Evolutionary conservation across 2,888 invertebrate species (phyloP), one percentile per base, ranked within the genome.

Genomic region (Erebia epiphron): DNA sequence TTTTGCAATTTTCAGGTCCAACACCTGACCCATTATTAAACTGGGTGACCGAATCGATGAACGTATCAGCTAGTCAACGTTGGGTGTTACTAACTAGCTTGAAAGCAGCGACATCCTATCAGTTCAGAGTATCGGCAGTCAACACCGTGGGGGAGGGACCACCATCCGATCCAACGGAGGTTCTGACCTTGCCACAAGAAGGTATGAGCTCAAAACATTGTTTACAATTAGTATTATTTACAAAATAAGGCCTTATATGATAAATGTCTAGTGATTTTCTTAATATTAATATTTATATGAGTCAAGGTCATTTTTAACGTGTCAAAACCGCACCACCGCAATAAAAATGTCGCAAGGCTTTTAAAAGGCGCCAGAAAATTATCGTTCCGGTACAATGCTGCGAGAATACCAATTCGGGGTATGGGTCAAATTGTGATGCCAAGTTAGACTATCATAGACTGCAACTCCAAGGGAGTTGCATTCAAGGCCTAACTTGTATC

Each of bases 111-210:
- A 97, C 98, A 0, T 97, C 97, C 0, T 99, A 99, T 88, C 98
- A 99, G 87, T 99, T 99, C 89, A 95, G 99, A 74, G 97, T 99
- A n/a, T 97, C 97, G 75, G 98, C 99, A 14, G 97, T 98, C 13
- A 99, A 99, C 89, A 96, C 97, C 65, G 98, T 99, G 1, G 99
- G 99, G 0, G 98, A 99, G 85, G 99, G 99, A 3, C 96, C 97
- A 0, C 96, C 98, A 1, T 98, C 98, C 0, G 96, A 97, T 72
- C 97, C 98, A 0, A 98, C 98, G 76, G 98, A 98, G 82, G 95
- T 97, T 67, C 95, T 99, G 68, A 97, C 97, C 79, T 94, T 99
- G 78, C 99, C 99, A 0, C 99, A 99, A 94, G 98, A 99, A 96
- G 98, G 98, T 98, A 94, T 41, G 54, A 54, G 8, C 13, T 57